Conservation (phyloP, 2,113 vertebrate species). For the Tachycineta bicolor region DNA sequence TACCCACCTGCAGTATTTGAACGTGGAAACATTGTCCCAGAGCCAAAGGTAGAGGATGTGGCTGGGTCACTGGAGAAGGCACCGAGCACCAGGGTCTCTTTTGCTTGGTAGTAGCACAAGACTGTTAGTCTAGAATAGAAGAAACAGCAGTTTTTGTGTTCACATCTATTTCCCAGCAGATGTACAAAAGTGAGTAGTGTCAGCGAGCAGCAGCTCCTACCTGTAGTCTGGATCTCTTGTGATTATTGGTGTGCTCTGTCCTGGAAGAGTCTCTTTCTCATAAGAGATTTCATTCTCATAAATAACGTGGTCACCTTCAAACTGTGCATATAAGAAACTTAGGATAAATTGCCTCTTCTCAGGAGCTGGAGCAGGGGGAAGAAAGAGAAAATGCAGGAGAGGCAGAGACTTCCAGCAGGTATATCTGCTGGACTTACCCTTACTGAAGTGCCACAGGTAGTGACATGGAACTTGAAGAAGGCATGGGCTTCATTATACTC, state of each 20-base stretch:
- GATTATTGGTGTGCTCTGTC: neutral
- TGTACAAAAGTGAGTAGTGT: neutral
- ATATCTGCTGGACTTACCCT: constrained; percentile 32
- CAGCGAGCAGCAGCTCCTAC: constrained; percentile 4
- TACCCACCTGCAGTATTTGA: constrained; percentile 27
- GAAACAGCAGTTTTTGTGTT: neutral
- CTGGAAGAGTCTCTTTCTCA: constrained; percentile 61
- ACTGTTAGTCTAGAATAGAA: constrained; percentile 37
- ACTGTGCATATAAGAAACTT: constrained; percentile 20
- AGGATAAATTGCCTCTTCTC: neutral
- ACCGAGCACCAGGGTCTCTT: constrained; percentile 38
- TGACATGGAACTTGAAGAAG: constrained; percentile 65
- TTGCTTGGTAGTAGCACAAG: constrained; percentile 57
- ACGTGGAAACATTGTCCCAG: neutral
- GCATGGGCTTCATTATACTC: constrained; percentile 31
- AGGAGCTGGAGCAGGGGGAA: neutral
- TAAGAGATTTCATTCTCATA: constrained; percentile 70
- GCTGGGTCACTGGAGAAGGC: neutral
- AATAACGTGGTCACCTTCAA: constrained; percentile 61
- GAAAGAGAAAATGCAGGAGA: neutral
- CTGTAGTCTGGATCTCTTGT: constrained; percentile 65
- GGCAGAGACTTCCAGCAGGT: neutral
- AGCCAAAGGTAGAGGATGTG: neutral
- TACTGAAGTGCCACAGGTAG: constrained; percentile 59
- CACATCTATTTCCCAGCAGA: neutral